phyloP scores from a whole-genome alignment of 2,797 vertebrate genomes.

The Columba guinea region DNA sequence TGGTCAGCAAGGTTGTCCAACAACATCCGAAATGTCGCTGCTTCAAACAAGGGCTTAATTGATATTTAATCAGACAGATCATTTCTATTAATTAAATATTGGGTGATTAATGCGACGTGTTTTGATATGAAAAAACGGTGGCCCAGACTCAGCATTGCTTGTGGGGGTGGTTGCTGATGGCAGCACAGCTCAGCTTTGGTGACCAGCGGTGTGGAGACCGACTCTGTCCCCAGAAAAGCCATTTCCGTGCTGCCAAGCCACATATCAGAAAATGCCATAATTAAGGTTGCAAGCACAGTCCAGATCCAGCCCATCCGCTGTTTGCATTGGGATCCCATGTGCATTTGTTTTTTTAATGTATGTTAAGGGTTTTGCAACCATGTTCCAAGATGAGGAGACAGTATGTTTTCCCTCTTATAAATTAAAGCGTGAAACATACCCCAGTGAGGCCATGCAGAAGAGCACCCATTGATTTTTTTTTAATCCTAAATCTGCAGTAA shows the following conservation, averaged over 20 bases:
- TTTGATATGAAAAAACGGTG: background rate
- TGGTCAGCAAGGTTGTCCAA: slow-evolving; percentile 58
- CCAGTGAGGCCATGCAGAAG: background rate
- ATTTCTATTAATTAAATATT: slow-evolving; percentile 47
- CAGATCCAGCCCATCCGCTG: accelerated
- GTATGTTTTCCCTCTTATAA: background rate
- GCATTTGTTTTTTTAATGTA: background rate
- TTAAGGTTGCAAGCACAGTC: background rate
- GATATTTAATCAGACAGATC: slow-evolving; percentile 53
- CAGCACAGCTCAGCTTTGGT: background rate
- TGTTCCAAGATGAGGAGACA: background rate
- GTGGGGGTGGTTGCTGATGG: background rate
- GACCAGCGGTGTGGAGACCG: accelerated
- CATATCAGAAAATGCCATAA: background rate
- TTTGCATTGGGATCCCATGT: background rate
- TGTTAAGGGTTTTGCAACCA: background rate
- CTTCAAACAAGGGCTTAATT: slow-evolving; percentile 45
- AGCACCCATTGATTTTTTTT: background rate
- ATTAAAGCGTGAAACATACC: background rate
- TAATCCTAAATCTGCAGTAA: background rate
- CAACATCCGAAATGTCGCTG: slow-evolving; percentile 37
- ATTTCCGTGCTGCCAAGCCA: background rate
- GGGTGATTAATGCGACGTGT: slow-evolving; percentile 31
- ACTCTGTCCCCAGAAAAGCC: background rate
- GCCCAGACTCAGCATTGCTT: background rate